These are phyloP conservation scores for Ictalurus furcatus DNA, from an alignment of 2,113 vertebrate genomes.

Conservation along the genomic window DNA sequence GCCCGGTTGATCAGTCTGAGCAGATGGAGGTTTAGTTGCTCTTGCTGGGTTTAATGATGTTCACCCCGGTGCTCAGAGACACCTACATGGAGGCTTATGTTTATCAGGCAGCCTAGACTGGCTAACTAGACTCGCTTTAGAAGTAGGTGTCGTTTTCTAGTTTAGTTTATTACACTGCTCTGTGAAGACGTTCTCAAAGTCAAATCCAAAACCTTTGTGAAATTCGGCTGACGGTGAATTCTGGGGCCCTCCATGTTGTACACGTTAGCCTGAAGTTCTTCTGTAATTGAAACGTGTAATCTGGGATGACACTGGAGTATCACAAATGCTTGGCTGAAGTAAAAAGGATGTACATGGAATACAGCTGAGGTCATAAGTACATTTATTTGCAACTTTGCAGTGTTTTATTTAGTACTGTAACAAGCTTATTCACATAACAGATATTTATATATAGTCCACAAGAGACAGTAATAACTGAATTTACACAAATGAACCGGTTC, in stretches of 20 bases:
- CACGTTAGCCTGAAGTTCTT: not conserved
- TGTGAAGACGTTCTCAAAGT: not conserved
- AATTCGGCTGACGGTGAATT: not conserved
- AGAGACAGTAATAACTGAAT: no score
- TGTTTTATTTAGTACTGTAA: no score
- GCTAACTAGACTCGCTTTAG: constrained; percentile 49
- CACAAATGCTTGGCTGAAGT: not conserved
- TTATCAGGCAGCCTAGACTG: constrained; percentile 2
- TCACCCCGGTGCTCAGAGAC: constrained; percentile 46
- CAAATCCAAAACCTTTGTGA: not conserved
- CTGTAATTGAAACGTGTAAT: not conserved
- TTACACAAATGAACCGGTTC: no score
- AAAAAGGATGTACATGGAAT: not conserved
- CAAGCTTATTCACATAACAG: no score
- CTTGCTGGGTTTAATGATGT: constrained; percentile 60
- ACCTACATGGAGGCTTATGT: constrained; percentile 27
- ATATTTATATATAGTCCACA: no score
- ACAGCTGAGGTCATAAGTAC: no score
- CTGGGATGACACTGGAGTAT: not conserved
- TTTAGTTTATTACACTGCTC: not conserved
- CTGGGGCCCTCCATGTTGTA: not conserved
- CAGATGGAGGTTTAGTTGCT: constrained; percentile 73
- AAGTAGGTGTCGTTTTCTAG: not conserved
- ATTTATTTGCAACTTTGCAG: no score
- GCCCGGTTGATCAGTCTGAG: constrained; percentile 43